Percentiles rank a stretch among this genome's conserved stretches.
These are phyloP conservation scores for Hemiprocne comata DNA, from an alignment of 2,113 vertebrate genomes.

Conservation along the genomic window DNA sequence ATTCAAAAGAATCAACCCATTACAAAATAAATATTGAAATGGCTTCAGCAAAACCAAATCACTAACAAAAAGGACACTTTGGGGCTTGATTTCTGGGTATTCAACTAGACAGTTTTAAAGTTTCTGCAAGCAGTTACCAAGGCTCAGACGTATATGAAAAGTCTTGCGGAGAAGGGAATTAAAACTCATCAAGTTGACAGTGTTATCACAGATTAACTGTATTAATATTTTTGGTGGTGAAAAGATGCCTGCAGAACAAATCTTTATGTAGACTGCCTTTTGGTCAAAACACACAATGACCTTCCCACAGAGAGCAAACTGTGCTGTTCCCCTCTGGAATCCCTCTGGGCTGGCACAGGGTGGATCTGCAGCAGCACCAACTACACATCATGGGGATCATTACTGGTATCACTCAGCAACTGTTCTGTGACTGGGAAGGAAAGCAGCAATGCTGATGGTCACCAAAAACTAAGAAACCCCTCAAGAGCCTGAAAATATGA, in stretches of 20 bases:
- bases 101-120: background rate
- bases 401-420: background rate
- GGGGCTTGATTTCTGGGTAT: background rate
- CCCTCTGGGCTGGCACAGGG: background rate
- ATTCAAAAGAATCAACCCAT: background rate
- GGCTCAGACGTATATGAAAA: background rate
- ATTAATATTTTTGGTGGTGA: background rate
- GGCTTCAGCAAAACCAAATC: background rate
- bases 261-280: background rate
- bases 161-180: background rate
- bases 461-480: background rate
- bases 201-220: background rate
- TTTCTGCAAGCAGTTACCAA: background rate
- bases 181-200: background rate
- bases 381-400: background rate
- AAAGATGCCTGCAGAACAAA: background rate
- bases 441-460: background rate
- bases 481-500: background rate
- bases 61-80: background rate
- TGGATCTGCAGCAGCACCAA: background rate
- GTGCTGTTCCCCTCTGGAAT: fast-evolving
- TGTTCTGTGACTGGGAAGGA: background rate
- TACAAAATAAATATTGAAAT: background rate
- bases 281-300: background rate
- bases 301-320: background rate